Evolutionary conservation across 30 jellyfish, hydroid and myxozoan genomes (phyloP).

Genomic region (Rhopilema esculentum): DNA sequence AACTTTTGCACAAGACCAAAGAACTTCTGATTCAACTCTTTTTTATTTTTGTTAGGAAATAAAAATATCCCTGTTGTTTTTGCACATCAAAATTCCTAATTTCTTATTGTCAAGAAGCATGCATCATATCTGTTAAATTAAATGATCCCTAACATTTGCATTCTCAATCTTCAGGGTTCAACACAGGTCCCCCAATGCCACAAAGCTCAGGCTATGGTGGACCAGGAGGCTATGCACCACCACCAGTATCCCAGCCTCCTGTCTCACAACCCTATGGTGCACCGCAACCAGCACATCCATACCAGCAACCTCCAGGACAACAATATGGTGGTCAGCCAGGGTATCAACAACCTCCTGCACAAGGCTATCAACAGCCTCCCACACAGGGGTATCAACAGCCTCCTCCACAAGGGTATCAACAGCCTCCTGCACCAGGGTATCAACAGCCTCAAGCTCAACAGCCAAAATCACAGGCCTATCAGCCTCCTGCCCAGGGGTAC

Average conservation of each 20-base stretch:
- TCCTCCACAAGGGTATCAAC: slow-evolving; percentile 54
- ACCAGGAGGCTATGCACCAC: slow-evolving; percentile 63
- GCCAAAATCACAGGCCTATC: slow-evolving; percentile 73
- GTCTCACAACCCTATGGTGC: slow-evolving; percentile 64
- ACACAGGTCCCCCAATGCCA: slow-evolving; percentile 44
- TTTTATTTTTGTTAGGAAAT: no score
- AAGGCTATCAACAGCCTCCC: slow-evolving; percentile 69
- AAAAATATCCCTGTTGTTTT: no score
- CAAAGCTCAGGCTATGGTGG: background rate
- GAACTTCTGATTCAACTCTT: no score
- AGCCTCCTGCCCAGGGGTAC: slow-evolving; percentile 69
- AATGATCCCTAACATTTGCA: no score
- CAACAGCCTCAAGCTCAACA: slow-evolving; percentile 71
- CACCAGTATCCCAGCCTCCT: slow-evolving; percentile 68
- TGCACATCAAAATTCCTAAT: no score
- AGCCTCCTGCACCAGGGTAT: slow-evolving; percentile 60
- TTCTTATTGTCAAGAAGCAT: no score
- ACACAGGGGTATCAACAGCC: slow-evolving; percentile 33
- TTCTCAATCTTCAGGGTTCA: slow-evolving; percentile 43
- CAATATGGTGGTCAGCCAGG: slow-evolving; percentile 79
- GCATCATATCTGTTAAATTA: no score
- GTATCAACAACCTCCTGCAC: slow-evolving; percentile 81
- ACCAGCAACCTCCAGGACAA: slow-evolving; percentile 66
- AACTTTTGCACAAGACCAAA: no score
- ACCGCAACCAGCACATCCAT: slow-evolving; percentile 72